Evolutionary conservation across 2,888 invertebrate species (phyloP).

Genomic region (Agrochola lota): DNA sequence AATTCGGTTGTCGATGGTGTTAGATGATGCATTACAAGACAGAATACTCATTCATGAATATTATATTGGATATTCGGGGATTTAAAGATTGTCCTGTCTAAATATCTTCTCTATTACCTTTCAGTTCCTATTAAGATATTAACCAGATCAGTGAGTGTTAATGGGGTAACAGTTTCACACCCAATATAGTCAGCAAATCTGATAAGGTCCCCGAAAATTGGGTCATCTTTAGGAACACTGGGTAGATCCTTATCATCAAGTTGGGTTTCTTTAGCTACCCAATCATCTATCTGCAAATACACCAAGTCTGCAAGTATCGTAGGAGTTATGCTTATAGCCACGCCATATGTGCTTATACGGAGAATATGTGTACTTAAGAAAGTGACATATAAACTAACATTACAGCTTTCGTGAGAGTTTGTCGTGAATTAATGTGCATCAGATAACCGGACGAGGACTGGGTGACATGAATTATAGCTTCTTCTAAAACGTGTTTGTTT

Average conservation of each 20-base stretch:
- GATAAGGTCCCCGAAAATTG: slow-evolving; percentile 24
- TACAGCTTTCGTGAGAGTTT: slow-evolving; percentile 59
- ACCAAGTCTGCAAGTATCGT: neutral
- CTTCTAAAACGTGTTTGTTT: slow-evolving; percentile 46
- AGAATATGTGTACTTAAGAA: slow-evolving; percentile 48
- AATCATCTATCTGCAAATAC: slow-evolving; percentile 4
- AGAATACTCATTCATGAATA: neutral
- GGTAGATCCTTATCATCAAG: slow-evolving; percentile 8
- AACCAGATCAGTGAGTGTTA: slow-evolving; percentile 21
- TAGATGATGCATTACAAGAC: neutral
- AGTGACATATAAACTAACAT: slow-evolving; percentile 51
- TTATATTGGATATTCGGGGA: neutral
- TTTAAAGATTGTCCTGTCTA: neutral
- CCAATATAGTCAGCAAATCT: neutral
- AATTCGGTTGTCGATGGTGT: slow-evolving; percentile 30
- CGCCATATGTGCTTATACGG: slow-evolving; percentile 11
- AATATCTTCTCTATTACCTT: slow-evolving; percentile 7
- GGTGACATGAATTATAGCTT: slow-evolving; percentile 49
- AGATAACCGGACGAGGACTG: slow-evolving; percentile 38
- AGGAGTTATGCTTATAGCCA: neutral
- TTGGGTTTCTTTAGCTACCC: slow-evolving; percentile 4
- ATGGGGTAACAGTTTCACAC: slow-evolving; percentile 38
- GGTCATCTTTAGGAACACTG: slow-evolving; percentile 15
- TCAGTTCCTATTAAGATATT: slow-evolving; percentile 41
- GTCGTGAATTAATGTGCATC: slow-evolving; percentile 57